Evolutionary conservation across 2,113 vertebrate genomes (phyloP).

Genomic region (Misgurnus mizolepis): DNA sequence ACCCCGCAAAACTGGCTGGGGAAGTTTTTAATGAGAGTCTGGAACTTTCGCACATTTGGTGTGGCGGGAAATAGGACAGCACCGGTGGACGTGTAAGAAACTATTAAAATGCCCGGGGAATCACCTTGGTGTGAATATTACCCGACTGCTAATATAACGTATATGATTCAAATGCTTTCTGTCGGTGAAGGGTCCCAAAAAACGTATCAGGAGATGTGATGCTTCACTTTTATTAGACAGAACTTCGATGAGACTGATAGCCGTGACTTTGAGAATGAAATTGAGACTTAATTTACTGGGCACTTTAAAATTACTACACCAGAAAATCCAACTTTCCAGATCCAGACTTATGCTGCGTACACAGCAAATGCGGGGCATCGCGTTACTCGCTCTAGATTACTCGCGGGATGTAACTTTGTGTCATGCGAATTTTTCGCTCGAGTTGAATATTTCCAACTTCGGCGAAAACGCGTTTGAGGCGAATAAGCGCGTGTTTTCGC

Average conservation of each 20-base stretch:
- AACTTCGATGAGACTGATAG: background rate
- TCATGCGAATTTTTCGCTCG: too few relatives aligned
- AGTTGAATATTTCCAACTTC: too few relatives aligned
- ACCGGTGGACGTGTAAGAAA: slow-evolving; percentile 22
- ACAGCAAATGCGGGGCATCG: too few relatives aligned
- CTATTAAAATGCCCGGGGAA: slow-evolving; percentile 40
- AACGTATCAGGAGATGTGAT: slow-evolving; percentile 36
- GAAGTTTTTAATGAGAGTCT: slow-evolving; percentile 57
- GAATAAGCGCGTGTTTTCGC: too few relatives aligned
- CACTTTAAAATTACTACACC: background rate
- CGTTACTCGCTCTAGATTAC: too few relatives aligned
- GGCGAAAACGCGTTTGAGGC: too few relatives aligned
- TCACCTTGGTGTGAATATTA: background rate
- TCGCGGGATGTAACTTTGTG: too few relatives aligned
- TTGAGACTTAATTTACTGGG: background rate
- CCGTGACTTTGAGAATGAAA: slow-evolving; percentile 1
- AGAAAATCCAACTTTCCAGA: background rate
- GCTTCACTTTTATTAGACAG: slow-evolving; percentile 8
- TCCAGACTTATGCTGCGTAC: too few relatives aligned
- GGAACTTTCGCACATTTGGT: slow-evolving; percentile 43
- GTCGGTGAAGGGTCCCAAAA: slow-evolving; percentile 9
- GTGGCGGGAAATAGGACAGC: slow-evolving; percentile 46
- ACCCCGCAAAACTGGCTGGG: slow-evolving; percentile 33
- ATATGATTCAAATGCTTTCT: slow-evolving; percentile 18
- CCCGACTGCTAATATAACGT: slow-evolving; percentile 12